Base-by-base conservation (phyloP, 2,113 vertebrate species). In the Eudyptes chrysolophus region DNA sequence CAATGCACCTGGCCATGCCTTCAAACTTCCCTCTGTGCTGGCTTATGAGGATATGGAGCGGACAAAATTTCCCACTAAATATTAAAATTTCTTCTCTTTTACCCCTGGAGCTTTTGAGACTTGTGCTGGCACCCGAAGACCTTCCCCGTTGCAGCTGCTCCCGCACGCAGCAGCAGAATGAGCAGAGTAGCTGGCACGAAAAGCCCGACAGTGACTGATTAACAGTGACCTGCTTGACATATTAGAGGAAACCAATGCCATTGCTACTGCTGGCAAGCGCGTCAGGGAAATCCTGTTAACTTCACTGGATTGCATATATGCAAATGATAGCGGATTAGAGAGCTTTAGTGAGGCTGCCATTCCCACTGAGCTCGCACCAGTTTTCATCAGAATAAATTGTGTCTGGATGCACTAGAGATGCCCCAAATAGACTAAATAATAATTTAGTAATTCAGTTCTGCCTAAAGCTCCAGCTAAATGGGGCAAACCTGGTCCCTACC, bases 331-430 rank as follows among this genome's bases (percentile, higher is more conserved):
- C 4, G 5, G 60, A 78, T 92, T 64, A 75, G 44, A 3, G 21
- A 55, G 34, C 0, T 0, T 18, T 75, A 54, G 51, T 0, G 0
- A 22, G 5, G 55, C 49, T 0, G 0, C 60, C 0, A 0, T 16
- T 68, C 90, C 78, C 25, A 4, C 71, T 10, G 62, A 17, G 24
- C 75, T 81, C 34, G 0, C 27, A 38, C 22, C 80, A 4, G 16
- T 46, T 46, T 6, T 5, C 61, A 55, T 40, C 85, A 42, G 66
- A 85, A 36, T 32, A 36, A 65, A n/a, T 48, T 19, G 25, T 1
- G 4, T 13, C 75, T 42, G 75, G 55, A 36, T 2, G 4, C 38
- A 7, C 29, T 26, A 21, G n/a, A 55, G 68, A 62, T 4, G 2
- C 16, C 27, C 54, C 60, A 54, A 16, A 30, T 3, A 49, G 44